A percentile compares a stretch with the other conserved stretches of the same genome.
These are phyloP conservation scores for Lathamus discolor DNA, from an alignment of 2,113 vertebrate genomes.

Conservation along the genomic window DNA sequence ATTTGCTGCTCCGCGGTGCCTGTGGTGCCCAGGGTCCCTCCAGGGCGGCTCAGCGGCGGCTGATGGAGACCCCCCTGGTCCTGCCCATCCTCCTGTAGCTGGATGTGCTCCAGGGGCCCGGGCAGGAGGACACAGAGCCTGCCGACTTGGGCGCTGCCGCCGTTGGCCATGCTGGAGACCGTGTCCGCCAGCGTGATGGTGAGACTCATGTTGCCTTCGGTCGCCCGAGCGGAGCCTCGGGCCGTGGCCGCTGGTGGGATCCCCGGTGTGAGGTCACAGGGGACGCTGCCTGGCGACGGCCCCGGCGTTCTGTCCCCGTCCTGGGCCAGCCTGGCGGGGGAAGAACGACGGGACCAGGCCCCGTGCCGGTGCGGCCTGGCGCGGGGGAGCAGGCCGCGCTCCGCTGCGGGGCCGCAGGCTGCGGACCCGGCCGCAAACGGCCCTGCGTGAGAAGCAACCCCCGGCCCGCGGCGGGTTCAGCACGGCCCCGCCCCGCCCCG, in stretches of 20 bases:
- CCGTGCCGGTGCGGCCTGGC: background rate
- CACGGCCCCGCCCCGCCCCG: background rate
- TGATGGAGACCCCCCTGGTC: background rate
- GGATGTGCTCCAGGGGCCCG: slow-evolving; percentile 59
- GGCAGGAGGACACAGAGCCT: background rate
- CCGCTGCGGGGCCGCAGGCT: too few species aligned
- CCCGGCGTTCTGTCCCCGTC: background rate
- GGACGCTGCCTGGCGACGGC: background rate
- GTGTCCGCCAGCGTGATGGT: slow-evolving; percentile 6
- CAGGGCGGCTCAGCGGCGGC: background rate
- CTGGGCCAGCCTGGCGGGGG: background rate
- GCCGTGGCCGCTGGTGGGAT: background rate
- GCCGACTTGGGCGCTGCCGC: background rate
- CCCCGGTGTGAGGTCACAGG: background rate
- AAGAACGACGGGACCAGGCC: background rate
- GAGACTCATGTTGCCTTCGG: background rate
- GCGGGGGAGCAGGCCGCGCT: background rate
- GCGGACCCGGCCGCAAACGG: too few species aligned
- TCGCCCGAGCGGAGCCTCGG: background rate
- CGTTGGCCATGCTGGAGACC: background rate
- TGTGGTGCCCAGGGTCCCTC: background rate
- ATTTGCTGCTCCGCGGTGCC: background rate
- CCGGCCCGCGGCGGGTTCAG: background rate
- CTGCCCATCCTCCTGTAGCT: background rate
- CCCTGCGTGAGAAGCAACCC: background rate